Evolutionary conservation across 2,797 vertebrate species (phyloP), one percentile per base, ranked within the genome.

Genomic region (Gephyroberyx darwinii): DNA sequence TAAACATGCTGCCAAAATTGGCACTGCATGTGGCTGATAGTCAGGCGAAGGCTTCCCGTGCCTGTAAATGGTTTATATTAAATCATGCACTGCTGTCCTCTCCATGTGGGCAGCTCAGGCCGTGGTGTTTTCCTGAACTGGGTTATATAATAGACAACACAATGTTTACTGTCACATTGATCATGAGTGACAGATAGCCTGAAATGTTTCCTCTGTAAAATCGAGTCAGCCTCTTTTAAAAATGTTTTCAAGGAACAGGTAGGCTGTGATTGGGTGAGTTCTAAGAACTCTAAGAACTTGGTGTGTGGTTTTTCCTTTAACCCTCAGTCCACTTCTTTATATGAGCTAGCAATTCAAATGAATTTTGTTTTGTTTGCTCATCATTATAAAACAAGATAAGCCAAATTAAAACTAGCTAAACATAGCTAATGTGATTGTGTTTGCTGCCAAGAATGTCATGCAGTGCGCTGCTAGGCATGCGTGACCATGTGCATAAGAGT

Each of bases 111-210:
- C 45, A 19, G 31, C 37, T 74, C 65, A 47, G 54, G 58, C 47
- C 43, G 26, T 54, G 4, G 39, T 52, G 14, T 69, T 77, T 72
- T 58, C 39, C 26, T 8, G 5, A 57, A 64, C 37, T 48, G 16
- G 17, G 57, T 90, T 90, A 86, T 63, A 41, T 87, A 90, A 90
- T 12, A 54, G 71, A 74, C 75, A 48, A 69, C 43, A 51, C 37
- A 12, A 4, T 70, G 55, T 82, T 90, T 84, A 60, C 71, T 53
- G 52, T 79, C 35, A 48, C 14, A 37, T 48, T 67, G n/a, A 79
- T 63, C 39, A 26, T 53, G 39, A 71, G 17, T 35, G 71, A 69
- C 54, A 41, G 66, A 78, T 60, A 65, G 35, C 16, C n/a, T 5
- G 16, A 57, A 63, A 80, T 48, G 66, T 54, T 64, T 77, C 56